Evolutionary conservation across 2,113 vertebrate species (phyloP), one percentile per base, ranked within the genome.

Genomic region (Ageneiosus marmoratus): DNA sequence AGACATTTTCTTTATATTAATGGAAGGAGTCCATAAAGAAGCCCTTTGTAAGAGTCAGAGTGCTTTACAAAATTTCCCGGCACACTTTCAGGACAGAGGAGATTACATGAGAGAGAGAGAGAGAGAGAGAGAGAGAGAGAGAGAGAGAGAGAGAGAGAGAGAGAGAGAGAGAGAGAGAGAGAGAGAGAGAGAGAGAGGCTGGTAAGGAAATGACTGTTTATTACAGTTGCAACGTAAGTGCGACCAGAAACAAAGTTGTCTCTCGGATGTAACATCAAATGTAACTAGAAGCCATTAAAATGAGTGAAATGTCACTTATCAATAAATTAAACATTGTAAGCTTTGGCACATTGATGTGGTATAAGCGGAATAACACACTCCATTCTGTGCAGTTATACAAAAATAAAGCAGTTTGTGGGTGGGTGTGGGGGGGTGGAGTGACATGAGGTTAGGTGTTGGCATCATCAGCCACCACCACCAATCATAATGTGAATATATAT

Each of bases 301-400:
- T 10, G 9, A 0, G 9, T 8, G 3, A n/a, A 0, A 1, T 12
- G 15, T 12, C 9, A 53, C 18, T n/a, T n/a, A n/a, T n/a, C n/a
- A n/a, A n/a, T 22, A 53, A 53, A 53, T 53, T 53, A 53, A 20
- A 53, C 51, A 20, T 20, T 20, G 16, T 22, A 53, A 53, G 20
- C 5, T 3, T 51, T 51, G n/a, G n/a, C n/a, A n/a, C n/a, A n/a
- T n/a, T n/a, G n/a, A n/a, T n/a, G n/a, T n/a, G n/a, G n/a, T n/a
- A n/a, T n/a, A n/a, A n/a, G n/a, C n/a, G n/a, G n/a, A n/a, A n/a
- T n/a, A n/a, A n/a, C n/a, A n/a, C n/a, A n/a, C n/a, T n/a, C n/a
- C n/a, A n/a, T n/a, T n/a, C n/a, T n/a, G n/a, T n/a, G n/a, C n/a
- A n/a, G 18, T 56, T 56, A 56, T 24, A 22, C 6, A 4, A 56